phyloP scores from a whole-genome alignment of 2,888 invertebrate species.

The Drosophila acutilabella region DNA sequence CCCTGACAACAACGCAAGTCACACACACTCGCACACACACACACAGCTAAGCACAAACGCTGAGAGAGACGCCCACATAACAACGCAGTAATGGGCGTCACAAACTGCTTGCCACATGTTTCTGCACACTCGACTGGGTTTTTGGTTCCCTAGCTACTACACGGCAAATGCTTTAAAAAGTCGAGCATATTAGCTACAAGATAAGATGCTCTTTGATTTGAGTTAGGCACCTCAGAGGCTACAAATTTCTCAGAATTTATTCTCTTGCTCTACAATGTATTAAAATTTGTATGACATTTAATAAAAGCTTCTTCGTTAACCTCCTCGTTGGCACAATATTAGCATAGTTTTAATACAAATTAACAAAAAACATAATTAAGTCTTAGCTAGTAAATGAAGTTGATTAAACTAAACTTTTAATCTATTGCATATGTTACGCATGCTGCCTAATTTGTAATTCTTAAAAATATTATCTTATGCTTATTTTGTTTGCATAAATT shows the following conservation, averaged over 20 bases:
- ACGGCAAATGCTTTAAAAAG: neutral
- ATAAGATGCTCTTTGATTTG: neutral
- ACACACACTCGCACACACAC: slow-evolving; percentile 1
- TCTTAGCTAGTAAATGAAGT: too few species aligned
- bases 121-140: slow-evolving; percentile 45
- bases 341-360: too few species aligned
- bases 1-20: slow-evolving; percentile 3
- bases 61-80: slow-evolving; percentile 34
- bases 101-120: slow-evolving; percentile 35
- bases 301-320: too few species aligned
- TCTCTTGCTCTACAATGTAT: too few species aligned
- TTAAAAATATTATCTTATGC: slow-evolving; percentile 8
- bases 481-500: neutral
- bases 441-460: neutral
- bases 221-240: too few species aligned
- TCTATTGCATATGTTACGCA: too few species aligned
- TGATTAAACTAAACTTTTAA: too few species aligned
- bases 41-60: neutral
- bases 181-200: slow-evolving; percentile 25
- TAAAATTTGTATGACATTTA: too few species aligned
- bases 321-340: too few species aligned
- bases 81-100: slow-evolving; percentile 34
- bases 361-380: too few species aligned
- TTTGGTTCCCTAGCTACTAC: slow-evolving; percentile 1
- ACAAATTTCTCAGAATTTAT: too few species aligned